phyloP scores from a whole-genome alignment of 1,140 invertebrate species.

The Leptinotarsa defecta region DNA sequence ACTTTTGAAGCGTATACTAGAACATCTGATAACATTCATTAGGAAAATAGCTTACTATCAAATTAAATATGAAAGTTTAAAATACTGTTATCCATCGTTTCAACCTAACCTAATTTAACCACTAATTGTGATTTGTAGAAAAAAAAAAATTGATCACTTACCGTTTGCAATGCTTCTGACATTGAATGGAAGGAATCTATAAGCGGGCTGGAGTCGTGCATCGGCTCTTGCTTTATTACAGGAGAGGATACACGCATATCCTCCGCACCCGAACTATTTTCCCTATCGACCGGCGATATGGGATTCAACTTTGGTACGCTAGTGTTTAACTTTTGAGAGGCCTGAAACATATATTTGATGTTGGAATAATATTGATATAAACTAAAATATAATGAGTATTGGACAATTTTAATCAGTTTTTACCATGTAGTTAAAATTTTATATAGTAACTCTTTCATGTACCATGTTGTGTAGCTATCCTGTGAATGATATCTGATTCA shows the following conservation, averaged over 20 bases:
- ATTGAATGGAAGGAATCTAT: slow-evolving; percentile 55
- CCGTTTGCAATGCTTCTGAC: slow-evolving; percentile 56
- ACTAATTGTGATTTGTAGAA: not conserved
- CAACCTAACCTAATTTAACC: too few relatives aligned
- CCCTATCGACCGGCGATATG: slow-evolving; percentile 64
- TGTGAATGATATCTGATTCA: too few relatives aligned
- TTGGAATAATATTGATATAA: not conserved
- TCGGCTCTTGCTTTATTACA: slow-evolving; percentile 67
- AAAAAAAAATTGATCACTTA: slow-evolving; percentile 52
- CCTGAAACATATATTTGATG: slow-evolving; percentile 25
- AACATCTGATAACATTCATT: too few relatives aligned
- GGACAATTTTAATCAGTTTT: too few relatives aligned
- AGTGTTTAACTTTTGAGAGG: slow-evolving; percentile 32
- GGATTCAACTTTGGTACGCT: slow-evolving; percentile 67
- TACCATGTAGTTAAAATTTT: too few relatives aligned
- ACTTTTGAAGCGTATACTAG: too few relatives aligned
- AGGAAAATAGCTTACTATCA: too few relatives aligned
- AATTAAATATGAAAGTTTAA: too few relatives aligned
- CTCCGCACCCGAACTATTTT: slow-evolving; percentile 58
- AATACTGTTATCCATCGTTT: too few relatives aligned
- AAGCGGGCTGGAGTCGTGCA: slow-evolving; percentile 44
- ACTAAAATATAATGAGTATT: not conserved
- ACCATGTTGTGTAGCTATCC: too few relatives aligned
- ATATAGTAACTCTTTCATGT: too few relatives aligned
- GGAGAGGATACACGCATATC: slow-evolving; percentile 61